A percentile compares a stretch with the other conserved stretches of the same genome.
Evolutionary conservation across 2,888 invertebrate genomes (phyloP).

Genomic region (Tubulanus polymorphus): DNA sequence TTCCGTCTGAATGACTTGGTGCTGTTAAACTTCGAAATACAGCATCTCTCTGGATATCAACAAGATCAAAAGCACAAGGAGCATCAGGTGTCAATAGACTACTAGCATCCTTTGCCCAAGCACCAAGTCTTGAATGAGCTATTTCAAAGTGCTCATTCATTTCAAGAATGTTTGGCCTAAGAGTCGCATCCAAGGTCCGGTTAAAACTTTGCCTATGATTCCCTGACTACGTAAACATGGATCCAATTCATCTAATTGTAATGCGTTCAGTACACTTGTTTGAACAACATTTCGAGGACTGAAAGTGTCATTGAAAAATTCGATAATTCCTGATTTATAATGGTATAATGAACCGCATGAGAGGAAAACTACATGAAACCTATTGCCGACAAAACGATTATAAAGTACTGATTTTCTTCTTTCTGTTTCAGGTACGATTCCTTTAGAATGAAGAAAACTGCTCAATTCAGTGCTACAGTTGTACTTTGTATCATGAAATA

Average conservation of each 20-base stretch:
- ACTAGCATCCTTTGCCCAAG: not conserved
- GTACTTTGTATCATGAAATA: constrained; percentile 1
- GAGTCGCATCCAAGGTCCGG: not conserved
- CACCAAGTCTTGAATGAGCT: not conserved
- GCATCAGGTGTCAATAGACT: not conserved
- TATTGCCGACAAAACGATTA: not conserved
- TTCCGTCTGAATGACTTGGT: not conserved
- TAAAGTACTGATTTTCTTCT: not conserved
- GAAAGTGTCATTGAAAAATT: not conserved
- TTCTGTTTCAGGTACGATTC: not conserved
- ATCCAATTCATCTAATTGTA: not conserved
- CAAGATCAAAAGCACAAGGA: not conserved
- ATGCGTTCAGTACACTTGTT: not conserved
- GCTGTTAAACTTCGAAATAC: not conserved
- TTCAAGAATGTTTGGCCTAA: not conserved
- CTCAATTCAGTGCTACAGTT: not conserved
- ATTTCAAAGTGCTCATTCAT: not conserved
- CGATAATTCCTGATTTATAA: not conserved
- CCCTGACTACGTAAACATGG: not conserved
- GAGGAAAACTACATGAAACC: not conserved
- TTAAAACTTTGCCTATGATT: not conserved
- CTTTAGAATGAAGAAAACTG: not conserved
- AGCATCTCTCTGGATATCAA: not conserved
- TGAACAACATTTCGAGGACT: not conserved
- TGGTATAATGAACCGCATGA: not conserved